A percentile compares a stretch with the other conserved stretches of the same genome.
Evolutionary conservation across 2,113 vertebrate species (phyloP).

Genomic region (Cnemophilus loriae): DNA sequence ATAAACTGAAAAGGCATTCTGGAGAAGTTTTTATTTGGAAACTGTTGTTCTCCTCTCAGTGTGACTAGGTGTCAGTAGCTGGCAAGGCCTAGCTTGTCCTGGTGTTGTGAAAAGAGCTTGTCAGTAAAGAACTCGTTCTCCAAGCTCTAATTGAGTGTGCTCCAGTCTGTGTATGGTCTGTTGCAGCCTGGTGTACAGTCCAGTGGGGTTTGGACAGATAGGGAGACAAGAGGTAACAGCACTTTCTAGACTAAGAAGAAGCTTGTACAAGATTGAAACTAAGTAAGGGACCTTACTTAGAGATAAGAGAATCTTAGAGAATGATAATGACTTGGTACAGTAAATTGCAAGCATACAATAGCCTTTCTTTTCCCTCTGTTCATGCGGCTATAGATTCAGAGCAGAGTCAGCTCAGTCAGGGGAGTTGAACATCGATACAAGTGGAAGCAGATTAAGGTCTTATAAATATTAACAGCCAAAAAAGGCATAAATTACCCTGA

Average conservation of each 20-base stretch:
- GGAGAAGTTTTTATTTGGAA: neutral
- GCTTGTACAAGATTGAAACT: neutral
- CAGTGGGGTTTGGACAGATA: neutral
- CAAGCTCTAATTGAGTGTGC: neutral
- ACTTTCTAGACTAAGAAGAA: neutral
- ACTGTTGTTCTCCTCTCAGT: neutral
- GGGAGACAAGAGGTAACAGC: neutral
- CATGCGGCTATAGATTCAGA: neutral
- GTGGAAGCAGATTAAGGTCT: conserved; percentile 35
- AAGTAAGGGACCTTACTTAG: neutral
- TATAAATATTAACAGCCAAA: conserved; percentile 27
- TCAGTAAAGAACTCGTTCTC: neutral
- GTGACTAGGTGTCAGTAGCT: neutral
- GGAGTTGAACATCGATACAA: neutral
- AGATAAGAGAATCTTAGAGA: neutral
- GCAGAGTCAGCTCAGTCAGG: neutral
- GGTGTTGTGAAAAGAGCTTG: neutral
- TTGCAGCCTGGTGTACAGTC: neutral
- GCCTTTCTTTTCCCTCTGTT: neutral
- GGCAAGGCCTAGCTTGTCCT: neutral
- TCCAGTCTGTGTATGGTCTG: too few species aligned
- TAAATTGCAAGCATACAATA: neutral
- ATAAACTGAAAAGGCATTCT: neutral
- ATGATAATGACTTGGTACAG: neutral
- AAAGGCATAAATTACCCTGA: conserved; percentile 19